These are phyloP conservation scores for Gonatopus flavifemur DNA, from an alignment of 1,140 invertebrate species.

Conservation along the genomic window DNA sequence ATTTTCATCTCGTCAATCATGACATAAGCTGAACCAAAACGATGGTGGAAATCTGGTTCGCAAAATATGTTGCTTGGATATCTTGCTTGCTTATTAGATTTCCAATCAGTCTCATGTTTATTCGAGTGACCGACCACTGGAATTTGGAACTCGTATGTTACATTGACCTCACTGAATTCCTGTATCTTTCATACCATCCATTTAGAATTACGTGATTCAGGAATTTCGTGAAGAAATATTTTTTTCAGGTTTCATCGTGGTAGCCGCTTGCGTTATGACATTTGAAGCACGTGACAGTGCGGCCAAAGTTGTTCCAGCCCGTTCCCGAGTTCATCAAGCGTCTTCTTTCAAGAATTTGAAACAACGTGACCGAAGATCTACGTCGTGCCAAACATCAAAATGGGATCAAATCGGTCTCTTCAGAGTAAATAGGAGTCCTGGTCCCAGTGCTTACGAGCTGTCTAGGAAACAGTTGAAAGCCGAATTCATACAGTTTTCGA, in stretches of 20 bases:
- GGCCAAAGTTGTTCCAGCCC: constrained; percentile 81
- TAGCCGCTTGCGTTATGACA: constrained; percentile 93
- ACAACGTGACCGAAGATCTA: constrained; percentile 56
- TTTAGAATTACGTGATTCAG: no score
- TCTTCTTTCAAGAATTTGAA: constrained; percentile 48
- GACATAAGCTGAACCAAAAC: no score
- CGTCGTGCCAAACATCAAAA: constrained; percentile 58
- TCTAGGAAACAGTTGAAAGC: constrained; percentile 65
- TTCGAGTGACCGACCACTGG: no score
- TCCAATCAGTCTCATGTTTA: no score
- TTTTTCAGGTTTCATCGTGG: constrained; percentile 81
- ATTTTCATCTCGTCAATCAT: no score
- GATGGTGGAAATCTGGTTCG: no score
- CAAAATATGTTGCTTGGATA: no score
- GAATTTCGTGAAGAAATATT: no score
- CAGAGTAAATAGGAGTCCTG: constrained; percentile 56
- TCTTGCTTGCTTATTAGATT: no score
- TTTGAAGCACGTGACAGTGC: constrained; percentile 87
- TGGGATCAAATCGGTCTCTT: constrained; percentile 69
- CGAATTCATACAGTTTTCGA: constrained; percentile 71
- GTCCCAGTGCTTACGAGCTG: constrained; percentile 46
- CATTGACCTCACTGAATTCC: no score
- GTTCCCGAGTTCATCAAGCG: constrained; percentile 65
- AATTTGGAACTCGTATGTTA: no score
- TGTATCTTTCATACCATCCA: no score